Conservation (phyloP, 2,888 invertebrate species). For the Melinopterus prodromus region DNA sequence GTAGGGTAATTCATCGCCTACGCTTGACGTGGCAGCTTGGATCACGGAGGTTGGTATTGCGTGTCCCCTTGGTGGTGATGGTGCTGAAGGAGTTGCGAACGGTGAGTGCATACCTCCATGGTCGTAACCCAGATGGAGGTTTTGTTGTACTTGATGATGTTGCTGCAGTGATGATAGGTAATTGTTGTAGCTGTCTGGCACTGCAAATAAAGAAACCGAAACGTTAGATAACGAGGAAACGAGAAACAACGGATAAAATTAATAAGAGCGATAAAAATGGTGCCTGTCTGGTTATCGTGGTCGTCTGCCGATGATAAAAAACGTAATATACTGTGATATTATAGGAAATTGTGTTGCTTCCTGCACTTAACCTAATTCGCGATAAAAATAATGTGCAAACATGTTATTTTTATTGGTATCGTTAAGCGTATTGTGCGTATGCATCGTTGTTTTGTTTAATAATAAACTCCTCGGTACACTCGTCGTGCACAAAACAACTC, state of each 20-base stretch:
- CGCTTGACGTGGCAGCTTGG: conserved; percentile 83
- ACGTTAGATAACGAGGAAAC: neutral
- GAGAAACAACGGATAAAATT: neutral
- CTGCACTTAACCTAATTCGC: too few relatives aligned
- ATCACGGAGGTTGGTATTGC: conserved; percentile 73
- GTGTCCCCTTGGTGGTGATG: conserved; percentile 60
- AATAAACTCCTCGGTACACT: too few relatives aligned
- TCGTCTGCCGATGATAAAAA: too few relatives aligned
- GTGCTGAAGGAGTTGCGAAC: conserved; percentile 69
- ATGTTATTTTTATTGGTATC: too few relatives aligned
- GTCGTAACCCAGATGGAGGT: conserved; percentile 52
- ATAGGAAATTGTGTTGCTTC: too few relatives aligned
- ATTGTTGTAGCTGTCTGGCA: conserved; percentile 71
- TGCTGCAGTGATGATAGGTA: conserved; percentile 62
- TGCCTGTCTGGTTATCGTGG: neutral
- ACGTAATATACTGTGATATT: too few relatives aligned
- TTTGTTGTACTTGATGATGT: conserved; percentile 57
- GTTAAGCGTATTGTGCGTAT: too few relatives aligned
- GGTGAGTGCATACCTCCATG: conserved; percentile 59
- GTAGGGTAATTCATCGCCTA: conserved; percentile 88
- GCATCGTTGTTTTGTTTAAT: too few relatives aligned
- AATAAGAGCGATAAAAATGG: neutral
- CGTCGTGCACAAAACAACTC: too few relatives aligned
- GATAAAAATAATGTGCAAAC: too few relatives aligned
- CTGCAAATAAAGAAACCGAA: conserved; percentile 59